phyloP scores from a whole-genome alignment of 1,140 invertebrate species.

The Papilio machaon region DNA sequence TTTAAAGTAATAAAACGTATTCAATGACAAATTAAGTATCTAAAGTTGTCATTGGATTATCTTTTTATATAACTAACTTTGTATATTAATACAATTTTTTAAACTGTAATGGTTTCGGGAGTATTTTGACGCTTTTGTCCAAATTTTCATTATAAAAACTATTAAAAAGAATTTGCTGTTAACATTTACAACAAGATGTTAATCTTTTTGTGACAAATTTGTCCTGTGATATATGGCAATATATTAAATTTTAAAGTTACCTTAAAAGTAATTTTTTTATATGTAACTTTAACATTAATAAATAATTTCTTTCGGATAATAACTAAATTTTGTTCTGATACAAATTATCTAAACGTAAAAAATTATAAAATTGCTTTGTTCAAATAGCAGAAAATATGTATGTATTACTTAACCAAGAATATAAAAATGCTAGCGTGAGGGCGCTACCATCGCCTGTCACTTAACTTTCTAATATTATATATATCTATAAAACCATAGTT shows the following conservation, averaged over 20 bases:
- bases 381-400: no score
- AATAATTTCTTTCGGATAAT: background rate
- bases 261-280: constrained; percentile 12
- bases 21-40: background rate
- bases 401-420: no score
- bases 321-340: no score
- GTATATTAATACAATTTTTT: background rate
- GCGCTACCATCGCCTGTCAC: no score
- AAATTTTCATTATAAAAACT: background rate
- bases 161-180: background rate
- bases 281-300: background rate
- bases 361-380: no score
- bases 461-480: no score
- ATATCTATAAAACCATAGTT: no score
- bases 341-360: no score
- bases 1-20: background rate
- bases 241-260: background rate
- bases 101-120: background rate
- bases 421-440: no score
- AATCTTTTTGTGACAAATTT: background rate
- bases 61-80: background rate
- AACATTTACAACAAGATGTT: background rate
- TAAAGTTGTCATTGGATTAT: background rate
- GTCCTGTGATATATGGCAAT: background rate
- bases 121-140: background rate